Evolutionary conservation across 2,113 vertebrate species (phyloP), one percentile per base, ranked within the genome.

Genomic region (Channa maculata): DNA sequence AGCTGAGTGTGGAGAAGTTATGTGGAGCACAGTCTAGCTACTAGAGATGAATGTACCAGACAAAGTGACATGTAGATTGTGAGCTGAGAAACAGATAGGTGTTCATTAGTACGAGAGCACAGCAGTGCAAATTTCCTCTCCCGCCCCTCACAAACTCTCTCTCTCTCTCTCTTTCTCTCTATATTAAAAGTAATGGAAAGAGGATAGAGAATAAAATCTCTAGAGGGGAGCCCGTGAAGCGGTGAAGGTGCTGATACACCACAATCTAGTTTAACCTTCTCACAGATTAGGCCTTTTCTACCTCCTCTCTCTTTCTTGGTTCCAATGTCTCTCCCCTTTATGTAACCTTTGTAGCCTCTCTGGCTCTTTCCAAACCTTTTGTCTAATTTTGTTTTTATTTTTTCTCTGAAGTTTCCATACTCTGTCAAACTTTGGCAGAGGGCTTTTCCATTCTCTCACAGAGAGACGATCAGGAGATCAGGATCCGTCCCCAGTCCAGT

Each of bases 391-490:
- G 39, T 59, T 15, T 59, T 64, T 45, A 5, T 3, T 49, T 4
- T 71, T 79, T 60, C 67, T 48, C 43, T 34, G 60, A 69, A 69
- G 72, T 84, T 70, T 82, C 77, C 77, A 58, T 78, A 41, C 51
- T 83, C 54, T 41, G 45, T 86, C 71, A 77, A 53, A 79, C 63
- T 69, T 82, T 86, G 86, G 83, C 82, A 59, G 52, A 41, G 6
- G 36, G 15, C 34, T 64, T 80, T 88, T 80, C 84, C 77, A 74
- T 77, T 81, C 61, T 57, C 61, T 80, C 84, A 87, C 60, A 71
- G 55, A 63, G 55, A 44, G 59, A 52, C 39, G n/a, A 53, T 24
- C 24, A 24, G 24, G 24, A 24, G 24, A 76, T 68, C 45, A 38
- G 41, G 2, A 45, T 71, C 61, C n/a, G n/a, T 57, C 60, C 48